These are phyloP conservation scores for Ornithorhynchus anatinus DNA, from an alignment of 2,113 vertebrate species.

Conservation along the genomic window DNA sequence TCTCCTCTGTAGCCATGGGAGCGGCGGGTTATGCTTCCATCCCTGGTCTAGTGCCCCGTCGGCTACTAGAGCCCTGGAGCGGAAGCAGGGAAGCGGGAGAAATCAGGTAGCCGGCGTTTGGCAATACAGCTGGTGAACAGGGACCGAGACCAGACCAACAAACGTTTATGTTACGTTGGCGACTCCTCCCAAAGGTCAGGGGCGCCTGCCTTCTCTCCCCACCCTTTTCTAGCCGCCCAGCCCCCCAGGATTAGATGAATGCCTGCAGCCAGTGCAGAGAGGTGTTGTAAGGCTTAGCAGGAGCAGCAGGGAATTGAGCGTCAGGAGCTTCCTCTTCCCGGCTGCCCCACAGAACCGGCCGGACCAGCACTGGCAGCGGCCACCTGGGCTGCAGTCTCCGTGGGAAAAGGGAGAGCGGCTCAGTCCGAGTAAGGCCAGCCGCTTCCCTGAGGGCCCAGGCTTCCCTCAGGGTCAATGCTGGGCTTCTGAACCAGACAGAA, in stretches of 20 bases:
- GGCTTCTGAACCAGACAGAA: background rate
- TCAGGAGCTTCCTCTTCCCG: slow-evolving; percentile 3
- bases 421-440: background rate
- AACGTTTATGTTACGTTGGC: no score
- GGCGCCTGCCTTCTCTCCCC: background rate
- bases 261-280: slow-evolving; percentile 20
- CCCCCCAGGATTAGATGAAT: no score
- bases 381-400: background rate
- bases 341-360: background rate
- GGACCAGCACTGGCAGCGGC: background rate
- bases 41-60: no score
- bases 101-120: background rate
- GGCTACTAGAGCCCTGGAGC: no score
- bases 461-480: background rate
- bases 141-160: background rate
- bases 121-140: background rate
- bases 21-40: no score
- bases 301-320: background rate
- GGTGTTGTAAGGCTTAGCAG: slow-evolving; percentile 15
- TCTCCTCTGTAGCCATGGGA: no score
- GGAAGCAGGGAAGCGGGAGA: no score
- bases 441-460: background rate
- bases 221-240: no score
- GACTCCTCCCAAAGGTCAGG: background rate
- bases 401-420: background rate